Percentiles rank a stretch among this genome's conserved stretches.
phyloP scores from a whole-genome alignment of 2,888 invertebrate genomes.

The Chloroclysta siterata region DNA sequence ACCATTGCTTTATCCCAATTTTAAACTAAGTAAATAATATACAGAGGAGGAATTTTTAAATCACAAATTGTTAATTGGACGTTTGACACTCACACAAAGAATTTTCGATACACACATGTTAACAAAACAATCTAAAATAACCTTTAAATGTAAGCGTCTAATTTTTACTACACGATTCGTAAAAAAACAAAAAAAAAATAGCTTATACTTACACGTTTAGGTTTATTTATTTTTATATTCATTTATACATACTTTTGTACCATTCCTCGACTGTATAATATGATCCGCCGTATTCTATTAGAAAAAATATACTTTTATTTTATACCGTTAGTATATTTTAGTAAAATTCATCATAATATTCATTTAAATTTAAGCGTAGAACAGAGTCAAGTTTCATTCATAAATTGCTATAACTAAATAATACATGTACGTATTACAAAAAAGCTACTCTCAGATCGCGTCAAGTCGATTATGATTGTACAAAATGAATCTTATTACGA shows the following conservation, averaged over 20 bases:
- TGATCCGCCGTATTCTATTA: slow-evolving; percentile 60
- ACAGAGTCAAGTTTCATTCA: slow-evolving; percentile 54
- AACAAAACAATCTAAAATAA: slow-evolving; percentile 19
- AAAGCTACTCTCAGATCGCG: slow-evolving; percentile 26
- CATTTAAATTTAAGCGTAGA: slow-evolving; percentile 58
- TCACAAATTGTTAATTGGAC: slow-evolving; percentile 75
- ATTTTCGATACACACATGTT: slow-evolving; percentile 24
- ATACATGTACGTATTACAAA: slow-evolving; percentile 51
- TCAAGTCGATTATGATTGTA: slow-evolving; percentile 24
- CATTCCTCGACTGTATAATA: slow-evolving; percentile 74
- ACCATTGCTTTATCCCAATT: slow-evolving; percentile 63
- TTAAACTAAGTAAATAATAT: slow-evolving; percentile 67
- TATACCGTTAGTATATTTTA: slow-evolving; percentile 50
- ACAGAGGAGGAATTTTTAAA: slow-evolving; percentile 78
- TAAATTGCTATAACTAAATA: slow-evolving; percentile 50
- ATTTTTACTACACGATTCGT: slow-evolving; percentile 12
- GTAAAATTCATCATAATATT: slow-evolving; percentile 65
- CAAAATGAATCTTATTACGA: slow-evolving; percentile 25
- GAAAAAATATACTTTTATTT: slow-evolving; percentile 66
- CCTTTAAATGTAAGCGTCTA: slow-evolving; percentile 6
- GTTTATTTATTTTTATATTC: slow-evolving; percentile 33
- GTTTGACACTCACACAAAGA: slow-evolving; percentile 59
- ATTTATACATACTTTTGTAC: slow-evolving; percentile 42
- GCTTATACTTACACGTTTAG: slow-evolving; percentile 25
- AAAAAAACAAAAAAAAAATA: slow-evolving; percentile 23